Evolutionary conservation across 2,113 vertebrate genomes (phyloP).

Genomic region (Brachypteracias leptosomus): DNA sequence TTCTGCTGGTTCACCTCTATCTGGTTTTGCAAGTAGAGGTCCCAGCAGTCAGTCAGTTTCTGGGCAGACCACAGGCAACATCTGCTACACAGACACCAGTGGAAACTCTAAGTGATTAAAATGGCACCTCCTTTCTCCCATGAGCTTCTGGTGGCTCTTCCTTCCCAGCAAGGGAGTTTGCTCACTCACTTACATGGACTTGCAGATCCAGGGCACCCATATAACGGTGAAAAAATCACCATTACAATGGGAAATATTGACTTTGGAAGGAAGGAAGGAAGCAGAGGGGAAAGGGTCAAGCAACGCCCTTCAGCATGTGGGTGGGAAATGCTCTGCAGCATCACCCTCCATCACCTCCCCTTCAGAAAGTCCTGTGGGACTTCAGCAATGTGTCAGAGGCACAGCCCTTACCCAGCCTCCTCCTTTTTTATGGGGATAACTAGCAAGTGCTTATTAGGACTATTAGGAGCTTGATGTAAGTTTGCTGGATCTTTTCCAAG

Average conservation of each 20-base stretch:
- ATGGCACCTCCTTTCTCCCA: background rate
- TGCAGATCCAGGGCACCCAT: background rate
- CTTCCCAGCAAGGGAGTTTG: background rate
- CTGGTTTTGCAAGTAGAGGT: background rate
- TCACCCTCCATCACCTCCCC: rapidly evolving
- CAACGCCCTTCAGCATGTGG: rapidly evolving
- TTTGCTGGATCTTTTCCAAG: slow-evolving; percentile 50
- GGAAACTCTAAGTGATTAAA: background rate
- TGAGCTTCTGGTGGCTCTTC: background rate
- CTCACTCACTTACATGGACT: rapidly evolving
- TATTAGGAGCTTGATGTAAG: slow-evolving; percentile 32
- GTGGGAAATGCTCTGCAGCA: background rate
- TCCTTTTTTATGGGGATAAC: background rate
- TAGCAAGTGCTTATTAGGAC: slow-evolving; percentile 18
- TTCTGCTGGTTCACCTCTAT: background rate
- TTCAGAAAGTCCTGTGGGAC: background rate
- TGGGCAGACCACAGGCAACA: background rate
- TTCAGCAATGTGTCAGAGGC: background rate
- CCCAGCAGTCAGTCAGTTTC: background rate
- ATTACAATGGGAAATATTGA: background rate
- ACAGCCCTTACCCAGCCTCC: background rate
- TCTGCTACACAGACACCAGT: background rate
- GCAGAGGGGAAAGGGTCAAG: background rate
- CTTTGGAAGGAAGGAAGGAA: background rate
- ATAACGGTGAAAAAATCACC: background rate